Evolutionary conservation across 2,113 vertebrate species (phyloP).

Genomic region (Phylloscopus trochiloides): DNA sequence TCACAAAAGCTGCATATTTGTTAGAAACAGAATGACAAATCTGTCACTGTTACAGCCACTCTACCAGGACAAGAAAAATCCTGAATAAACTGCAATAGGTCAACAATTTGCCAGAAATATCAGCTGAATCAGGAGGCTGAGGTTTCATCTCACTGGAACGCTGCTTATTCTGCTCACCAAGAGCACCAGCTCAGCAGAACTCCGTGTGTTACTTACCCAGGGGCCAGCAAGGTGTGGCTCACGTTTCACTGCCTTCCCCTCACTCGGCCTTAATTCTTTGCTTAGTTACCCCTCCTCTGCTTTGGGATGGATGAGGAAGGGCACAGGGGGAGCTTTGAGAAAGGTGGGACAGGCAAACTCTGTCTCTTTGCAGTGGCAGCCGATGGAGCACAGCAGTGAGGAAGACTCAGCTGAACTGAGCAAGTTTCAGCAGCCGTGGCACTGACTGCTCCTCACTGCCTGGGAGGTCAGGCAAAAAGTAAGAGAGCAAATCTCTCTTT

Average conservation of each 20-base stretch:
- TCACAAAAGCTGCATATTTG: not conserved
- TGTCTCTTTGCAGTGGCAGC: not conserved
- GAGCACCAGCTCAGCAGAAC: constrained; percentile 45
- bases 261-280: not conserved
- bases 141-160: constrained; percentile 23
- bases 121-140: constrained; percentile 52
- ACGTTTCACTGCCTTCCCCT: not conserved
- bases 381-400: not conserved
- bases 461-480: not conserved
- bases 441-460: not conserved
- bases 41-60: not conserved
- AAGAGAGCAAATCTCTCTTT: not conserved
- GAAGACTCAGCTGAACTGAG: not conserved
- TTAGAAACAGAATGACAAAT: constrained; percentile 37
- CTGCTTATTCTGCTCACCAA: not conserved
- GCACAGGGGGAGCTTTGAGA: not conserved
- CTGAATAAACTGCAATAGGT: constrained; percentile 34
- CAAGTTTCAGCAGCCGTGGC: not conserved
- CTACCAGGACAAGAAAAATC: constrained; percentile 36
- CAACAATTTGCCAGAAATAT: constrained; percentile 61
- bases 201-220: not conserved
- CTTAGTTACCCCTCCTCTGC: not conserved
- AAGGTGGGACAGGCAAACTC: not conserved
- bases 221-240: not conserved
- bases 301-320: not conserved